phyloP scores from a whole-genome alignment of 2,888 invertebrate species.

The Malacosoma neustria region DNA sequence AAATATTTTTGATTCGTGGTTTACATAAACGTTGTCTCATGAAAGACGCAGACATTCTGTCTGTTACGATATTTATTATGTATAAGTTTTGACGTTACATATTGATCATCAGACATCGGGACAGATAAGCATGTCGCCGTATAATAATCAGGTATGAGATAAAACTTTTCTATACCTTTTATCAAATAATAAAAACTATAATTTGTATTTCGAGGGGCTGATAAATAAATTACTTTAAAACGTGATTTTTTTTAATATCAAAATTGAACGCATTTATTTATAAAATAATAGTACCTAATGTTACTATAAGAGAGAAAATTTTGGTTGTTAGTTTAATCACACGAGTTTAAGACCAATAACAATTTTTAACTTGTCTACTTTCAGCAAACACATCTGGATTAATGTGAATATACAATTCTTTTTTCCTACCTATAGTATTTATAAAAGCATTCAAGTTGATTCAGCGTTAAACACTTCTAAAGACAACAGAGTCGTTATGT shows the following conservation, averaged over 20 bases:
- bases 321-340: conserved; percentile 8
- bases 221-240: too few species aligned
- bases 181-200: too few species aligned
- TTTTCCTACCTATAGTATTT: background rate
- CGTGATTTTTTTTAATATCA: too few species aligned
- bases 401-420: conserved; percentile 1
- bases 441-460: background rate
- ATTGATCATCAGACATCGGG: background rate
- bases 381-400: conserved; percentile 11
- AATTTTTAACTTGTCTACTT: conserved; percentile 12
- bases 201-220: too few species aligned
- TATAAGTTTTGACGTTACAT: too few species aligned
- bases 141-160: too few species aligned
- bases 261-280: too few species aligned
- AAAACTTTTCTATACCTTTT: too few species aligned
- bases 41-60: too few species aligned
- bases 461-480: background rate
- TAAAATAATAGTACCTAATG: background rate
- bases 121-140: background rate
- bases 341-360: conserved; percentile 8
- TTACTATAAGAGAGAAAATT: background rate
- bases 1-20: too few species aligned
- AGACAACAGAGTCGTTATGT: background rate
- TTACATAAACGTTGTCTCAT: too few species aligned
- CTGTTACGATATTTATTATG: too few species aligned